Evolutionary conservation across 2,797 vertebrate genomes (phyloP), one percentile per base, ranked within the genome.

Genomic region (Ficedula albicollis): DNA sequence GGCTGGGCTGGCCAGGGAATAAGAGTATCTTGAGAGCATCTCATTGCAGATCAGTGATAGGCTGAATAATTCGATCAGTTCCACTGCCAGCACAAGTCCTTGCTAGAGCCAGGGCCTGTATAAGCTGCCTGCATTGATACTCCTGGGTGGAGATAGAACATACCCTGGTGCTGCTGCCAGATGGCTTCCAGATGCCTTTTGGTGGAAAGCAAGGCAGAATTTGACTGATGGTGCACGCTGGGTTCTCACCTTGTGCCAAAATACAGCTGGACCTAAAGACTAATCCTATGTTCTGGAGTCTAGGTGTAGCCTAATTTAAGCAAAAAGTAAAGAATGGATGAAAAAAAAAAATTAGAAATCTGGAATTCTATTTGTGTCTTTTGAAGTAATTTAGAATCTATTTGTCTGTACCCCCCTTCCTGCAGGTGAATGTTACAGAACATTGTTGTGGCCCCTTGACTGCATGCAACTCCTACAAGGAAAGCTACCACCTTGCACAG

Each of bases 221-320:
- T 26, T 0, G 1, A 23, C 51, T 49, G 54, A 54, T 32, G 46
- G 7, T 23, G 15, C 20, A 0, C 1, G 8, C 34, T 64, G 36
- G 15, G 59, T 21, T 41, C 55, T 58, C 6, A 44, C 32, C 58
- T 81, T 52, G 36, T 2, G 4, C 39, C 30, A 78, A 81, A 89
- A 76, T 12, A 41, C 27, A 86, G 46, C 49, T 64, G 36, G 30
- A 43, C 38, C 59, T 44, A 29, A 80, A 79, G 52, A n/a, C 5
- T 48, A 0, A 27, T 72, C 26, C 29, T n/a, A 41, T 16, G 36
- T 44, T 82, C 52, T 52, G 63, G 55, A 76, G 29, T 8, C 32
- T 62, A 78, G 2, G 9, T 66, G 48, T 44, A 84, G 36, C 29
- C 15, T 56, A 44, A 55, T 48, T 39, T 22, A 70, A 55, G 15